phyloP scores from a whole-genome alignment of 2,113 vertebrate species.

The Marmota monax region DNA sequence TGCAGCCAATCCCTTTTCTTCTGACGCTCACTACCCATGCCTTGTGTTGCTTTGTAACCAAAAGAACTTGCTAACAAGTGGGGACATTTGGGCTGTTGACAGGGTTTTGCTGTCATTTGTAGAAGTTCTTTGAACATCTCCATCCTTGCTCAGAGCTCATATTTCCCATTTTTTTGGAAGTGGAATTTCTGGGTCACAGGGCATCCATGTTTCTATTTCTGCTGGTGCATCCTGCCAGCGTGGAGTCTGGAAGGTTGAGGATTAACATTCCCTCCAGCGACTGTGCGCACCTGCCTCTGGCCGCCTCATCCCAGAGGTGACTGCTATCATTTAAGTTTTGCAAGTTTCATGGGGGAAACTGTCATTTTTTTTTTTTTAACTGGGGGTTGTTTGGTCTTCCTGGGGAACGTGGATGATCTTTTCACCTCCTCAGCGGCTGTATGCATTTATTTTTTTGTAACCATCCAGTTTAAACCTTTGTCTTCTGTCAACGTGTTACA shows the following conservation, averaged over 20 bases:
- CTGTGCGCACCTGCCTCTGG: fast-evolving
- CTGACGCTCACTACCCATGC: background rate
- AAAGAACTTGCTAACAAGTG: background rate
- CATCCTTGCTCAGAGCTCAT: background rate
- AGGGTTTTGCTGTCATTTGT: background rate
- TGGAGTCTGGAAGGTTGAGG: background rate
- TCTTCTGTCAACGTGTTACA: background rate
- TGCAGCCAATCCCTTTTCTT: background rate
- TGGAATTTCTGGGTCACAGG: background rate
- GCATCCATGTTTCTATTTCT: background rate
- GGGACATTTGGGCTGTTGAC: background rate
- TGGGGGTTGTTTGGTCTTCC: background rate
- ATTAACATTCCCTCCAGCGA: background rate
- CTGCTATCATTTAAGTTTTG: background rate
- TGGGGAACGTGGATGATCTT: background rate
- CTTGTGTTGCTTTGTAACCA: conserved; percentile 34
- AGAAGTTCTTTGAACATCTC: background rate
- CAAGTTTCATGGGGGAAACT: background rate
- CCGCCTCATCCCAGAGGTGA: background rate
- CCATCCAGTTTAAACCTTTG: background rate
- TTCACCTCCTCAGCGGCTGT: background rate
- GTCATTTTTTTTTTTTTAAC: background rate
- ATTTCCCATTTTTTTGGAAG: background rate
- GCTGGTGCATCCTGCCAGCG: fast-evolving
- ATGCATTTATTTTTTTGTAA: background rate